Percentiles rank a stretch among this genome's conserved stretches.
Evolutionary conservation across 2,113 vertebrate species (phyloP).

Genomic region (Misgurnus mizolepis): DNA sequence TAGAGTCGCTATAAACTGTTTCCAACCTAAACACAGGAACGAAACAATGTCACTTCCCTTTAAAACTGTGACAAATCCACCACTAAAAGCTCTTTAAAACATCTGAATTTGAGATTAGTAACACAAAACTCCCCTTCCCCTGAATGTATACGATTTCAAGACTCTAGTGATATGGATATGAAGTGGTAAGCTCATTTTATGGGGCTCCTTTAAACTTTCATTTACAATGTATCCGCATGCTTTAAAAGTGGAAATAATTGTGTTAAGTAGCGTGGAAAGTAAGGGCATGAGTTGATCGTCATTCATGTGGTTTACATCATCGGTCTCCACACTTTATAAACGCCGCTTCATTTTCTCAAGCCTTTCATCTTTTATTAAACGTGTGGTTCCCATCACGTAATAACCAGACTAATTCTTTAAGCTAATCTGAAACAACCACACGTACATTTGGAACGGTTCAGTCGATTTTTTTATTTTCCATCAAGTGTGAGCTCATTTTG

Average conservation of each 20-base stretch:
- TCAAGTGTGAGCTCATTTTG: background rate
- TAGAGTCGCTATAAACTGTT: slow-evolving; percentile 86
- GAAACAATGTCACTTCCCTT: slow-evolving; percentile 6
- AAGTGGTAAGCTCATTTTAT: slow-evolving; percentile 12
- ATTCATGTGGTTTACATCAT: slow-evolving; percentile 57
- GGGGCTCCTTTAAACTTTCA: slow-evolving; percentile 46
- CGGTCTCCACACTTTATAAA: slow-evolving; percentile 27
- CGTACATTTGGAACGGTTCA: background rate
- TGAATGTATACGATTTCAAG: slow-evolving; percentile 57
- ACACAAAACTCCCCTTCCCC: slow-evolving; percentile 44
- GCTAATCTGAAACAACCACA: slow-evolving; percentile 16
- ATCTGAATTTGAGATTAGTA: slow-evolving; percentile 46
- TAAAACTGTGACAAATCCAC: background rate
- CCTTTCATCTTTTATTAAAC: slow-evolving; percentile 62
- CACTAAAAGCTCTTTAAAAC: slow-evolving; percentile 44
- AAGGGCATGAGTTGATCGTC: background rate
- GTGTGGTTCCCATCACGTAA: slow-evolving; percentile 50
- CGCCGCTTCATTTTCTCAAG: slow-evolving; percentile 48
- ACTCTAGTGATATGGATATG: slow-evolving; percentile 28
- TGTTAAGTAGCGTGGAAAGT: slow-evolving; percentile 54
- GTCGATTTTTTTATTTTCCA: background rate
- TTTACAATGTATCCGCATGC: slow-evolving; percentile 40
- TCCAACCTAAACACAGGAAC: slow-evolving; percentile 77
- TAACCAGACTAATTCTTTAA: background rate
- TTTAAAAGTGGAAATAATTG: slow-evolving; percentile 32